These are phyloP conservation scores for Globia sparganii DNA, from an alignment of 2,888 invertebrate genomes.

Conservation along the genomic window DNA sequence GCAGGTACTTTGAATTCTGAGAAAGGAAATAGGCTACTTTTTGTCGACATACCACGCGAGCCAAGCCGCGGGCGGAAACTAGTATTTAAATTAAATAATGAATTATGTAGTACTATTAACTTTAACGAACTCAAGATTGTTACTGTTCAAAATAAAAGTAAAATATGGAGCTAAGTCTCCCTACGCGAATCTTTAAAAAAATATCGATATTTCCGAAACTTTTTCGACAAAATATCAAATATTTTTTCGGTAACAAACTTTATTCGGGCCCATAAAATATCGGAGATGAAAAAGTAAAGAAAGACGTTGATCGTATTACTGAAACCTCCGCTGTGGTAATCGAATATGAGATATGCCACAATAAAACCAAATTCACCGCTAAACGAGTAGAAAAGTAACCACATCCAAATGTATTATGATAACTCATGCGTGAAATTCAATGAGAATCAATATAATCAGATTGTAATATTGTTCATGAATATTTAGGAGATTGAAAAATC, in stretches of 20 bases:
- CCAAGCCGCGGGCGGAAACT: too few species aligned
- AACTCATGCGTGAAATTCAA: constrained; percentile 42
- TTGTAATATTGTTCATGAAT: constrained; percentile 39
- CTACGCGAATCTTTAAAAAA: constrained; percentile 1
- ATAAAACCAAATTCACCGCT: constrained; percentile 39
- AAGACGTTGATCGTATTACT: constrained; percentile 52
- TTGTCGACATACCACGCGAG: too few species aligned
- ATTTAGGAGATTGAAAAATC: constrained; percentile 5
- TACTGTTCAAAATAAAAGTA: neutral
- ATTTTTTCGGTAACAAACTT: constrained; percentile 24
- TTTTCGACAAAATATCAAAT: constrained; percentile 10
- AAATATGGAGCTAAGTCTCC: neutral
- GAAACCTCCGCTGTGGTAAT: constrained; percentile 44
- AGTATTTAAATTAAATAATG: too few species aligned
- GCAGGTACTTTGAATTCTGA: too few species aligned
- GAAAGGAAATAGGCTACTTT: too few species aligned
- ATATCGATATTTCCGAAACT: constrained; percentile 20
- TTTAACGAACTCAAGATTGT: neutral
- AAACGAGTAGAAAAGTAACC: constrained; percentile 60
- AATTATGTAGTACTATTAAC: neutral
- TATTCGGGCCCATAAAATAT: constrained; percentile 44
- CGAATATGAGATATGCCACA: constrained; percentile 52
- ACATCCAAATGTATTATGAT: constrained; percentile 44
- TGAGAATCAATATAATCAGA: constrained; percentile 40
- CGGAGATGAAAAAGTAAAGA: constrained; percentile 41